Evolutionary conservation across 1,140 invertebrate species (phyloP), one percentile per base, ranked within the genome.

Genomic region (Sycobia sp.): DNA sequence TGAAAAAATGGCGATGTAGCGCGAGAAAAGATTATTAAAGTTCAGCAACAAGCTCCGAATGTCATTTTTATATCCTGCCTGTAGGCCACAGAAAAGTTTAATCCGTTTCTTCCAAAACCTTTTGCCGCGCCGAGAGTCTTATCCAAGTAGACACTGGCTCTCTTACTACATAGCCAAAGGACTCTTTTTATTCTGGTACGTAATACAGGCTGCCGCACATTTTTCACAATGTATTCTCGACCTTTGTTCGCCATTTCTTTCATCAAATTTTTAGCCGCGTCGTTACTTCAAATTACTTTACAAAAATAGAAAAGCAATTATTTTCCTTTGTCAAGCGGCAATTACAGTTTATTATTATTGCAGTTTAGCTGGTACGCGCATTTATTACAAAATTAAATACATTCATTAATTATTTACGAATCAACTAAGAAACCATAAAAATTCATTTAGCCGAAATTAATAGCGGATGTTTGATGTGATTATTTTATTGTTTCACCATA

Each of bases 101-200:
- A 57, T 57, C 27, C 43, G 20, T 57, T 57, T 57, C 54, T 46
- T 46, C 29, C 27, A 23, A 34, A 57, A 57, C 32, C 27, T 46
- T 57, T n/a, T 16, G 13, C 8, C 20, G 9, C 41, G 27, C 41
- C 16, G 34, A 18, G n/a, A 32, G 16, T 22, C 16, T 36, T n/a
- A 34, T 43, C 49, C 23, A n/a, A 46, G 13, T 18, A 29, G 39
- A 53, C 49, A 34, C 60, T 47, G 60, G 32, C 32, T 43, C n/a
- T n/a, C 23, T 55, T 46, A 50, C 50, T 62, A 56, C 60, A 47
- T 29, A 57, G 27, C 29, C 29, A 23, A 32, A 34, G 23, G 41
- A 27, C 32, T 38, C n/a, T 18, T 11, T 34, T 14, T 20, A 25
- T 13, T 32, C 32, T 4, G 25, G 41, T 47, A 38, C 27, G 49